These are phyloP conservation scores for Papilio polyxenes DNA, from an alignment of 1,140 invertebrate species.

Conservation along the genomic window DNA sequence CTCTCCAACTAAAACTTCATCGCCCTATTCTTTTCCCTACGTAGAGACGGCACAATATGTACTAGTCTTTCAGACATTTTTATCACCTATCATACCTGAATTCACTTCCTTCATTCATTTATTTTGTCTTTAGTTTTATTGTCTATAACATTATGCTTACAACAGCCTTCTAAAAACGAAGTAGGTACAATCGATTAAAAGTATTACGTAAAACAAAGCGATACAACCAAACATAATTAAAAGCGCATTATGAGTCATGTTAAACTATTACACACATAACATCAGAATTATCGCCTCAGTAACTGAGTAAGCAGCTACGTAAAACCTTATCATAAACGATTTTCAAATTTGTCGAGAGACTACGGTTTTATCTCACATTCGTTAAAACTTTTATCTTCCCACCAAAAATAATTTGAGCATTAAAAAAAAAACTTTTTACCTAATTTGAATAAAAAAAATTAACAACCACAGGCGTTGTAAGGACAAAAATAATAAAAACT, in stretches of 20 bases:
- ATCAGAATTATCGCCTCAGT: slow-evolving; percentile 1
- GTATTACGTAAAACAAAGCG: neutral
- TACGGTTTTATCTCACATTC: slow-evolving; percentile 14
- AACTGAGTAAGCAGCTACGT: slow-evolving; percentile 14
- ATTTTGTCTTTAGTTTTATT: no score
- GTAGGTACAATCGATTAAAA: neutral
- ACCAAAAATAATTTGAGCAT: neutral
- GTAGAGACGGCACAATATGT: no score
- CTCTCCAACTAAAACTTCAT: no score
- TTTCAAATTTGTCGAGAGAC: slow-evolving; percentile 12
- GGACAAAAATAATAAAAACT: no score
- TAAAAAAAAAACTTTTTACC: neutral
- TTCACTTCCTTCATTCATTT: no score
- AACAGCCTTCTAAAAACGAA: neutral
- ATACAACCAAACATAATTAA: neutral
- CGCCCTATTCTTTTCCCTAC: no score
- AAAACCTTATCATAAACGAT: slow-evolving; percentile 22
- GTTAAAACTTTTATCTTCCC: neutral
- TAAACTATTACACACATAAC: neutral
- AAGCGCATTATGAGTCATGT: slow-evolving; percentile 20
- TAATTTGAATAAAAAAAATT: no score
- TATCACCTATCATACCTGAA: no score
- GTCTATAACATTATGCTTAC: no score
- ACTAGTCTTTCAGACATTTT: no score
- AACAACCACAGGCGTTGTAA: no score